These are phyloP conservation scores for Gorsachius goisagi DNA, from an alignment of 2,113 vertebrate genomes.

Conservation along the genomic window DNA sequence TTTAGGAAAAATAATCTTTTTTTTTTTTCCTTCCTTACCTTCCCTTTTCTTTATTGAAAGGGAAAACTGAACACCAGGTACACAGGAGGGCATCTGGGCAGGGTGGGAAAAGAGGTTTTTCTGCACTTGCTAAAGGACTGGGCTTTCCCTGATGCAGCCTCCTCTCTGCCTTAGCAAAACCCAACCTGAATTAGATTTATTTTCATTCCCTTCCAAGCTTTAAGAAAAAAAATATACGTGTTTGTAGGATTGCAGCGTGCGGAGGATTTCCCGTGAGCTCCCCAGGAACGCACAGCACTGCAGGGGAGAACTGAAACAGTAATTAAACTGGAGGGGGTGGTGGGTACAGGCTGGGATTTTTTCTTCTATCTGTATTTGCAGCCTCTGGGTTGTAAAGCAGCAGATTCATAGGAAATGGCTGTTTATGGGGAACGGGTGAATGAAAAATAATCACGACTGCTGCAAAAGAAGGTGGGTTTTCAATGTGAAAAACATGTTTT, in stretches of 20 bases:
- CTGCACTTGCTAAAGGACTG: not conserved
- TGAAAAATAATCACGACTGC: not conserved
- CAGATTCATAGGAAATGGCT: not conserved
- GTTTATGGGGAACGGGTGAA: not conserved
- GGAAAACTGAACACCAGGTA: not conserved
- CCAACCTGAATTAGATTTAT: not conserved
- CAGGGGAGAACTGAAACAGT: not conserved
- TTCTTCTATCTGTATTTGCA: not conserved
- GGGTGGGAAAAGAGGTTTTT: not conserved
- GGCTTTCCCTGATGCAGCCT: not conserved
- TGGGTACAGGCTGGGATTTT: fast-evolving
- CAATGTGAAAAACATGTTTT: not conserved
- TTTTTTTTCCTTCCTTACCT: not conserved
- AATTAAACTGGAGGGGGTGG: not conserved
- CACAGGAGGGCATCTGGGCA: not conserved
- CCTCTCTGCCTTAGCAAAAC: not conserved
- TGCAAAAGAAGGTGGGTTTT: not conserved
- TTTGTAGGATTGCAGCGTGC: not conserved
- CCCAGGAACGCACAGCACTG: not conserved
- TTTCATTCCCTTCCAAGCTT: not conserved
- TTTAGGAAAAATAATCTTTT: not conserved
- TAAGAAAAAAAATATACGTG: not conserved
- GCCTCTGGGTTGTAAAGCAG: not conserved
- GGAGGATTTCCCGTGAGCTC: not conserved
- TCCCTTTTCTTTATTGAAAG: not conserved